These are phyloP conservation scores for Muscina levida DNA, from an alignment of 2,888 invertebrate genomes.

Conservation along the genomic window DNA sequence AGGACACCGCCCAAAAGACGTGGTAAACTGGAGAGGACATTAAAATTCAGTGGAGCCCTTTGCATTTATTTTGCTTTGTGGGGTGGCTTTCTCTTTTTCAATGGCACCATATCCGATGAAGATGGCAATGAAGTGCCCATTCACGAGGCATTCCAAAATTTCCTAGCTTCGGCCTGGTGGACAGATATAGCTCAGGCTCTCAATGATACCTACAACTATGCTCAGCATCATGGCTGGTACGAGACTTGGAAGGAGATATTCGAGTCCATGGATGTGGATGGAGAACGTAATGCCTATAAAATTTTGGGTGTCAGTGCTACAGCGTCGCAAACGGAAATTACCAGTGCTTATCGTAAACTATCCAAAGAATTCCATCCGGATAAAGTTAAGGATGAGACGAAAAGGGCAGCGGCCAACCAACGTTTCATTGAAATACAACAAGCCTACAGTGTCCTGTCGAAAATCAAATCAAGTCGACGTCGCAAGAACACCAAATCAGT, in stretches of 20 bases:
- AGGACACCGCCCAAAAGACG: conserved; percentile 82
- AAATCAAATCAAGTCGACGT: conserved; percentile 88
- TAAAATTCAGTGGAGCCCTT: conserved; percentile 83
- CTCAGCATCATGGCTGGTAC: conserved; percentile 92
- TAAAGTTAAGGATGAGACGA: conserved; percentile 88
- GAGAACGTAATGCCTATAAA: conserved; percentile 93
- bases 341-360: conserved; percentile 88
- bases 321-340: conserved; percentile 92
- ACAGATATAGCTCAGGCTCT: conserved; percentile 88
- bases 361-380: conserved; percentile 95
- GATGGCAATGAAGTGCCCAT: conserved; percentile 93
- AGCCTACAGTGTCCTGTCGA: conserved; percentile 93
- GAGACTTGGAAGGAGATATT: conserved; percentile 93
- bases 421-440: conserved; percentile 95
- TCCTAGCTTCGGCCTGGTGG: conserved; percentile 95
- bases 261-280: conserved; percentile 92
- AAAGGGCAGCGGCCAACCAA: conserved; percentile 87
- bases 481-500: conserved; percentile 87
- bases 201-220: conserved; percentile 87
- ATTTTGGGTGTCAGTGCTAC: conserved; percentile 89
- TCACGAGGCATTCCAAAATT: conserved; percentile 92
- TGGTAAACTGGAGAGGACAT: conserved; percentile 81
- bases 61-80: conserved; percentile 87
- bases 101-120: conserved; percentile 90
- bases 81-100: conserved; percentile 91